Conservation (phyloP, 1,140 invertebrate species). For the Drosophila watanabei region DNA sequence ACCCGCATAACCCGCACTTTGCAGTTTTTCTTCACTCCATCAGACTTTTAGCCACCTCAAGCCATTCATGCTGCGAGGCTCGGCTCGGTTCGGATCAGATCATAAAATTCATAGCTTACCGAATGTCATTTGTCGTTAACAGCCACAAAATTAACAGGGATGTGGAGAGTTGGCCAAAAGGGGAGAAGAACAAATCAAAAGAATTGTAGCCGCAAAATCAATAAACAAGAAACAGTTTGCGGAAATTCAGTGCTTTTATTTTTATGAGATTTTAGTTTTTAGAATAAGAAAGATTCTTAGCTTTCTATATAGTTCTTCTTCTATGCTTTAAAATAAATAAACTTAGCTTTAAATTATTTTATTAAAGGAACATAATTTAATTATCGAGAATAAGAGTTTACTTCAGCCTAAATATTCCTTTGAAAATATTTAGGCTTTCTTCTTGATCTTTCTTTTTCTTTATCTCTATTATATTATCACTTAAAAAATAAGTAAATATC, state of each 20-base stretch:
- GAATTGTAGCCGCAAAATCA: slow-evolving; percentile 36
- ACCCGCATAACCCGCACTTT: slow-evolving; percentile 65
- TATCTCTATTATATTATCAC: too few species aligned
- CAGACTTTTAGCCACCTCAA: slow-evolving; percentile 27
- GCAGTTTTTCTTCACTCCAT: slow-evolving; percentile 6
- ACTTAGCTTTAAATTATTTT: too few species aligned
- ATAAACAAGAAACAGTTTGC: slow-evolving; percentile 14
- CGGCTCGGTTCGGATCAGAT: slow-evolving; percentile 11
- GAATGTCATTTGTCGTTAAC: slow-evolving; percentile 82
- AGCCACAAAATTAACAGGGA: slow-evolving; percentile 58
- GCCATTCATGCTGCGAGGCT: slow-evolving; percentile 59
- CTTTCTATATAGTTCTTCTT: too few species aligned
- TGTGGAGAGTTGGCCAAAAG: neutral
- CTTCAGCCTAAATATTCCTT: too few species aligned
- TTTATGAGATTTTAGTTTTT: slow-evolving; percentile 9
- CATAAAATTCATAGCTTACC: slow-evolving; percentile 77
- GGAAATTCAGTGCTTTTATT: neutral
- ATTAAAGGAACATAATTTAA: too few species aligned
- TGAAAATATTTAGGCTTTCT: too few species aligned
- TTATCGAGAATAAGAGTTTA: too few species aligned
- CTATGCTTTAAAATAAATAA: too few species aligned
- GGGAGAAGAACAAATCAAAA: slow-evolving; percentile 30
- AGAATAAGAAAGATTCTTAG: too few species aligned
- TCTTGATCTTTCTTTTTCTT: too few species aligned
- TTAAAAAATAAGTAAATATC: neutral